A percentile compares a stretch with the other conserved stretches of the same genome.
Conservation (phyloP, 2,888 invertebrate species). For the Lasioglossum marginatum region DNA sequence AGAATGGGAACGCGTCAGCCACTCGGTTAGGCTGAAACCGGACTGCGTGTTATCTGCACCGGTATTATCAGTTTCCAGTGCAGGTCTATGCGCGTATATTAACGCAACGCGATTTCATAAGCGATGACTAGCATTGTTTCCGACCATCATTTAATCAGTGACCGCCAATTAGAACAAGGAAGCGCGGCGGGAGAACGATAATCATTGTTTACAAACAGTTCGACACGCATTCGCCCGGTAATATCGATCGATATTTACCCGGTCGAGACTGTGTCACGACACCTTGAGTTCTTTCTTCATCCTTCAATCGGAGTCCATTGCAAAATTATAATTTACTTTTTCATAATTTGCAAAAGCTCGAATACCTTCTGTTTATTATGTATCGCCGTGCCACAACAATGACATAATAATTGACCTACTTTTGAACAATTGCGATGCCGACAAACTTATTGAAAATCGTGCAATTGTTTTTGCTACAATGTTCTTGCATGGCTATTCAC, state of each 20-base stretch:
- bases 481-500: no score
- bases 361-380: no score
- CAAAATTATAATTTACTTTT: neutral
- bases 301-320: neutral
- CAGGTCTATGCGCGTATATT: neutral
- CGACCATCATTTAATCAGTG: neutral
- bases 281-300: neutral
- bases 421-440: no score
- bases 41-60: neutral
- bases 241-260: neutral
- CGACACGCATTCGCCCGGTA: neutral
- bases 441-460: no score
- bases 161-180: neutral
- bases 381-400: no score
- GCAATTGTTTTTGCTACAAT: no score
- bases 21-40: neutral
- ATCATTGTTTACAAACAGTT: neutral
- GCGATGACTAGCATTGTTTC: neutral
- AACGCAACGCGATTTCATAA: neutral
- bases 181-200: neutral
- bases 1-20: neutral
- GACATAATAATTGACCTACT: no score
- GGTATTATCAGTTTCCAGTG: neutral
- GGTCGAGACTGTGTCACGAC: neutral
- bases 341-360: neutral